These are phyloP conservation scores for Molossus alvarezi DNA, from an alignment of 2,797 vertebrate species.

Conservation along the genomic window DNA sequence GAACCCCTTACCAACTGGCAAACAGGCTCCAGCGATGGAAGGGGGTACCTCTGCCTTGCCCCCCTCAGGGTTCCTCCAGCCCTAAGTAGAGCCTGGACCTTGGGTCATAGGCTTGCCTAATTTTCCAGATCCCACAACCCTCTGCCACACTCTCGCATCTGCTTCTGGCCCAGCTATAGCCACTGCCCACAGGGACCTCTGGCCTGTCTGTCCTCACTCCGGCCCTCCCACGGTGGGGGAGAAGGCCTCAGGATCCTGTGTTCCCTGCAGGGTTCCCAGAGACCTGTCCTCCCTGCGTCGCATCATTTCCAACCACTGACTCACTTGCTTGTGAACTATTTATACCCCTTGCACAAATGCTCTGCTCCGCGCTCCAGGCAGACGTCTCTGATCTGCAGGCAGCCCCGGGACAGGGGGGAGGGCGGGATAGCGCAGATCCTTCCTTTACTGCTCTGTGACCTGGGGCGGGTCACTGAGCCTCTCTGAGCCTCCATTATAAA, in stretches of 20 bases:
- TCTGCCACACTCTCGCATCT: not conserved
- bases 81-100: not conserved
- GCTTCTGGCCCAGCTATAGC: not conserved
- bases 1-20: not conserved
- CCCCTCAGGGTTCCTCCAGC: not conserved
- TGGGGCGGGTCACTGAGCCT: not conserved
- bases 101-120: not conserved
- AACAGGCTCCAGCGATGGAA: too few relatives aligned
- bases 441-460: conserved; percentile 39
- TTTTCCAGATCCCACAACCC: not conserved
- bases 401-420: not conserved
- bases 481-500: conserved; percentile 52
- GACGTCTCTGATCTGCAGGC: conserved; percentile 7
- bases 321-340: conserved; percentile 63
- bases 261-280: conserved; percentile 28
- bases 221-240: fast-evolving
- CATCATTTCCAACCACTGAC: conserved; percentile 63
- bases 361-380: not conserved
- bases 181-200: not conserved
- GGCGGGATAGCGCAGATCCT: not conserved
- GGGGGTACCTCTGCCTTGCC: not conserved
- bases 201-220: not conserved
- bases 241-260: not conserved
- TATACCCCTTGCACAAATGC: conserved; percentile 59
- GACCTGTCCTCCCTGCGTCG: not conserved